Conservation (phyloP, 35 echinoderm and acorn worm genomes). For the Anneissia japonica region DNA sequence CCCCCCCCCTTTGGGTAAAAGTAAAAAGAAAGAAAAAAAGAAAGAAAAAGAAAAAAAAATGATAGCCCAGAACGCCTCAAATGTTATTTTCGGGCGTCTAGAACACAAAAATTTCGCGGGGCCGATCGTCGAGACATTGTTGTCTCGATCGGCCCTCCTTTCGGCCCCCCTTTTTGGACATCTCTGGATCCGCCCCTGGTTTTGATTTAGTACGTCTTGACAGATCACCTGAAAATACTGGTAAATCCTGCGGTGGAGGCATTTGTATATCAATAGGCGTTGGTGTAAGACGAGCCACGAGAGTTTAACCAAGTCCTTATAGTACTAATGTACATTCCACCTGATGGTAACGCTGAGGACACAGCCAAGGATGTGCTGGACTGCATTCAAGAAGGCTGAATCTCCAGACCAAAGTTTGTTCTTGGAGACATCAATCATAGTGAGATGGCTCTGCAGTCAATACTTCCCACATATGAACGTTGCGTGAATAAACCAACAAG, state of each 20-base stretch:
- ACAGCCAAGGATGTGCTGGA: not conserved
- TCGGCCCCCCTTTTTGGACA: too few relatives aligned
- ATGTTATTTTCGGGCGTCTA: too few relatives aligned
- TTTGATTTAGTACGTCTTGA: conserved; percentile 14
- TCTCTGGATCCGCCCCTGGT: too few relatives aligned
- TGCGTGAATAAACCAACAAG: not conserved
- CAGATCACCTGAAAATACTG: not conserved
- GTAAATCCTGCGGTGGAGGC: conserved; percentile 20
- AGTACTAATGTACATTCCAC: conserved; percentile 22
- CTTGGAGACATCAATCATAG: conserved; percentile 41
- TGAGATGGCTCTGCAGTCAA: not conserved
- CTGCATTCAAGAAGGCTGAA: not conserved
- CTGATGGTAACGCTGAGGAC: not conserved
- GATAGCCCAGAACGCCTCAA: too few relatives aligned
- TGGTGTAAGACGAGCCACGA: conserved; percentile 25
- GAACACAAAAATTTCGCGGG: too few relatives aligned
- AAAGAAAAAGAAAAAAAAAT: too few relatives aligned
- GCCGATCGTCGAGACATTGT: too few relatives aligned
- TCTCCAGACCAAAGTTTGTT: conserved; percentile 30
- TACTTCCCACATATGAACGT: not conserved
- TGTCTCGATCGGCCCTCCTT: too few relatives aligned
- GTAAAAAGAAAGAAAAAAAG: too few relatives aligned
- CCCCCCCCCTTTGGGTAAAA: too few relatives aligned
- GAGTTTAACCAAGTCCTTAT: conserved; percentile 43
- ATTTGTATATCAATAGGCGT: conserved; percentile 16